Evolutionary conservation across 2,113 vertebrate species (phyloP).

Genomic region (Scophthalmus maximus): DNA sequence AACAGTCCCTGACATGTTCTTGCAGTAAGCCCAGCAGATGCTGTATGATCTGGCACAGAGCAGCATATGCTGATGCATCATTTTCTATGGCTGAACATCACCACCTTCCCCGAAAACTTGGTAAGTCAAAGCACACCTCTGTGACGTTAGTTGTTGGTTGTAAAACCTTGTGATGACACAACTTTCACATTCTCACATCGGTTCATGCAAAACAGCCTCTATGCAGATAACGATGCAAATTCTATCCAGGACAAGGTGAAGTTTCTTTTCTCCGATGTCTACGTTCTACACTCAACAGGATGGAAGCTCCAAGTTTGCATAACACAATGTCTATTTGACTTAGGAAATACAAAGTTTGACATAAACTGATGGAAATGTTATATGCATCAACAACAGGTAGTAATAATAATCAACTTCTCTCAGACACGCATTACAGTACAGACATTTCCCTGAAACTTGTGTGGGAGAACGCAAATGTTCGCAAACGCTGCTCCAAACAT

Average conservation of each 20-base stretch:
- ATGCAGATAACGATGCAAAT: constrained; percentile 58
- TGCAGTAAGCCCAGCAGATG: background rate
- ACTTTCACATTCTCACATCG: constrained; percentile 23
- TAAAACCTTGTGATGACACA: constrained; percentile 27
- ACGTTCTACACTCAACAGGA: background rate
- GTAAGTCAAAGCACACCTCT: constrained; percentile 43
- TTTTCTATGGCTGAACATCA: constrained; percentile 11
- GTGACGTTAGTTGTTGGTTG: constrained; percentile 39
- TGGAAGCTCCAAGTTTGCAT: no score
- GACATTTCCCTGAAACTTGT: no score
- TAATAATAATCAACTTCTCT: background rate
- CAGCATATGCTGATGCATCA: background rate
- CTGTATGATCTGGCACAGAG: constrained; percentile 5
- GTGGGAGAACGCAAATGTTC: no score
- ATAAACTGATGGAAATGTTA: no score
- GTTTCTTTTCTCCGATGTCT: background rate
- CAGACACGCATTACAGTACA: no score
- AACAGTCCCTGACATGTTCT: no score
- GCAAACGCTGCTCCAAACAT: no score
- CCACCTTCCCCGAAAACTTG: background rate
- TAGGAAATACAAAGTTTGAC: no score
- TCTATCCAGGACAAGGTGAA: background rate
- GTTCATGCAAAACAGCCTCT: constrained; percentile 63
- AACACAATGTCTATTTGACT: background rate
- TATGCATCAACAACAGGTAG: background rate